These are phyloP conservation scores for Oligia strigilis DNA, from an alignment of 2,888 invertebrate species.

Conservation along the genomic window DNA sequence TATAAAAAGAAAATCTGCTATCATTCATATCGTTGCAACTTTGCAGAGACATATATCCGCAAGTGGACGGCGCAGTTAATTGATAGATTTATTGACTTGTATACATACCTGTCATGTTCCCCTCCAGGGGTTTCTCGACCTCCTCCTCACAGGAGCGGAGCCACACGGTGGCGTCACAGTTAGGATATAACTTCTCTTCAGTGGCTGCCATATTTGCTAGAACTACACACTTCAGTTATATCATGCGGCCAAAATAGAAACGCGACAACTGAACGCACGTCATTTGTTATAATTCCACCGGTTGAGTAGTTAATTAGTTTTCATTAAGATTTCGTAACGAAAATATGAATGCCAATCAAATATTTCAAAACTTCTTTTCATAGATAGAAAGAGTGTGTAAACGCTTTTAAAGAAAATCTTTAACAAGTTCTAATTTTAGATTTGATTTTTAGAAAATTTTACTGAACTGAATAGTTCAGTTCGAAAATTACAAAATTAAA, in stretches of 20 bases:
- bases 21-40: background rate
- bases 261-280: constrained; percentile 16
- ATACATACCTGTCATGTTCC: constrained; percentile 90
- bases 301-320: constrained; percentile 43
- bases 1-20: background rate
- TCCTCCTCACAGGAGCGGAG: constrained; percentile 95
- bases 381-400: constrained; percentile 28
- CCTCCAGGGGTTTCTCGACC: constrained; percentile 93
- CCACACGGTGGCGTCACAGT: constrained; percentile 95
- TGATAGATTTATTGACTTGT: background rate
- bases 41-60: background rate
- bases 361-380: constrained; percentile 42
- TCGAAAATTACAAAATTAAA: background rate
- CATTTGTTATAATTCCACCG: constrained; percentile 41
- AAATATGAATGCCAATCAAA: constrained; percentile 15
- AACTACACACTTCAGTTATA: constrained; percentile 59
- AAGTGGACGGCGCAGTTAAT: background rate
- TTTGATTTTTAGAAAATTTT: background rate
- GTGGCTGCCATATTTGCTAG: constrained; percentile 74
- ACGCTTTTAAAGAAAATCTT: constrained; percentile 9
- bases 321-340: background rate
- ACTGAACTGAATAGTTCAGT: background rate
- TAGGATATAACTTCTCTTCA: constrained; percentile 87
- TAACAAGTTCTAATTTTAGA: background rate
- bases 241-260: constrained; percentile 32